Conservation (phyloP, 1,140 invertebrate species). For the Drosophila bocqueti region DNA sequence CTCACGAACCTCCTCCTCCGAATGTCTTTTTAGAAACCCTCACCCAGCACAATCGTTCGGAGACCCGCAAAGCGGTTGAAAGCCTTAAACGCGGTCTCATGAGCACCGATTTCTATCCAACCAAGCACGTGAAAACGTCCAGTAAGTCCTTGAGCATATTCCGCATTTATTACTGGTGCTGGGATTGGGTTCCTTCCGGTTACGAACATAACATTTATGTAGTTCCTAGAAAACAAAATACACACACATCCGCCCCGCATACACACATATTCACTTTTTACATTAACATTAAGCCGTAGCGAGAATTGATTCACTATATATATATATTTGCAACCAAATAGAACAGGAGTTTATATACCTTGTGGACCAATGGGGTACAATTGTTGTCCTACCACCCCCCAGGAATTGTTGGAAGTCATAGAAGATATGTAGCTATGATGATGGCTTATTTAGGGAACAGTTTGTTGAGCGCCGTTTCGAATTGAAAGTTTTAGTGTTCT, state of each 20-base stretch:
- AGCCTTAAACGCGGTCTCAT: conserved; percentile 61
- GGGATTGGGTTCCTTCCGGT: conserved; percentile 28
- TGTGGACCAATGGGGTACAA: conserved; percentile 59
- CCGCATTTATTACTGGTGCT: conserved; percentile 46
- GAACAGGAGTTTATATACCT: conserved; percentile 33
- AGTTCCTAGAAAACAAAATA: conserved; percentile 30
- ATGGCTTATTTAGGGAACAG: conserved; percentile 19
- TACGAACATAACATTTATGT: conserved; percentile 17
- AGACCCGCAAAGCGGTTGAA: conserved; percentile 51
- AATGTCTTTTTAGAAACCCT: conserved; percentile 66
- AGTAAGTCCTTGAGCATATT: conserved; percentile 54
- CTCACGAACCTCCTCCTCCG: conserved; percentile 4
- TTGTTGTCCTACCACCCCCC: conserved; percentile 2
- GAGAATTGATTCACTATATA: conserved; percentile 22
- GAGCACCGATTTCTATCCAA: conserved; percentile 43
- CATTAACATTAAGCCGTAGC: conserved; percentile 17
- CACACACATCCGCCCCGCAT: conserved; percentile 13
- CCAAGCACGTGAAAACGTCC: conserved; percentile 63
- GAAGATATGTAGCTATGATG: not conserved
- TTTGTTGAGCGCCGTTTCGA: conserved; percentile 49
- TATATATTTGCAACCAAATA: conserved; percentile 12
- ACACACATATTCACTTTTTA: conserved; percentile 10
- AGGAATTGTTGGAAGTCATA: conserved; percentile 36
- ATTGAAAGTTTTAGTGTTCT: conserved; percentile 28
- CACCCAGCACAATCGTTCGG: conserved; percentile 39